These are phyloP conservation scores for Leptonema lineaticorne DNA, from an alignment of 1,140 invertebrate species.

Conservation along the genomic window DNA sequence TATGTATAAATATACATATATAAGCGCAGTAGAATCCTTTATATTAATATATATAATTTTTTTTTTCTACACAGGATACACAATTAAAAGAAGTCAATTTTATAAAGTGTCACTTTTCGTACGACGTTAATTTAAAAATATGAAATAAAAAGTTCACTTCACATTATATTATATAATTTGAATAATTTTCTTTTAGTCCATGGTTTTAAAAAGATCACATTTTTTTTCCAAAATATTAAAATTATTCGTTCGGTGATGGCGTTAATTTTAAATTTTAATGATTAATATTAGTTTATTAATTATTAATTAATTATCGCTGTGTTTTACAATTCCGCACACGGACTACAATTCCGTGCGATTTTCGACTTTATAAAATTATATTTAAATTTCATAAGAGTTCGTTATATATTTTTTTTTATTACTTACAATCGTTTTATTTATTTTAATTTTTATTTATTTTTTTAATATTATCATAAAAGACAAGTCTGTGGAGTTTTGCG, in stretches of 20 bases:
- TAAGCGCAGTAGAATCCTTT: too few species aligned
- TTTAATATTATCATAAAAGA: neutral
- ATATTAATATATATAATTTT: too few species aligned
- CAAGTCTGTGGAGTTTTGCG: slow-evolving; percentile 21
- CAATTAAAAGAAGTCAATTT: slow-evolving; percentile 39
- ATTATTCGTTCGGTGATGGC: neutral
- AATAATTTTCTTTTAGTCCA: neutral
- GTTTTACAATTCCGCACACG: neutral
- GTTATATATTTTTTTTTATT: neutral
- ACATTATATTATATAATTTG: too few species aligned
- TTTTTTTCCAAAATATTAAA: slow-evolving; percentile 9
- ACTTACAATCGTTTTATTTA: neutral
- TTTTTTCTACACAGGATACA: slow-evolving; percentile 32
- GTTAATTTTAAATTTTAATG: too few species aligned
- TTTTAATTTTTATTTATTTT: neutral
- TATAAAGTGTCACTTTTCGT: slow-evolving; percentile 38
- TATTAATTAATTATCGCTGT: slow-evolving; percentile 2
- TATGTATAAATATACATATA: slow-evolving; percentile 24
- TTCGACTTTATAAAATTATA: neutral
- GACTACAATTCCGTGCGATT: neutral
- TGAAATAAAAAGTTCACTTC: slow-evolving; percentile 32
- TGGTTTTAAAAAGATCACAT: slow-evolving; percentile 16
- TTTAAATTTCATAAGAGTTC: neutral
- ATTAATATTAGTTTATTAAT: neutral
- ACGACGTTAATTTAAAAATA: too few species aligned